Base-by-base conservation (phyloP, 2,797 vertebrate species). In the Gymnoscopelus braueri region DNA sequence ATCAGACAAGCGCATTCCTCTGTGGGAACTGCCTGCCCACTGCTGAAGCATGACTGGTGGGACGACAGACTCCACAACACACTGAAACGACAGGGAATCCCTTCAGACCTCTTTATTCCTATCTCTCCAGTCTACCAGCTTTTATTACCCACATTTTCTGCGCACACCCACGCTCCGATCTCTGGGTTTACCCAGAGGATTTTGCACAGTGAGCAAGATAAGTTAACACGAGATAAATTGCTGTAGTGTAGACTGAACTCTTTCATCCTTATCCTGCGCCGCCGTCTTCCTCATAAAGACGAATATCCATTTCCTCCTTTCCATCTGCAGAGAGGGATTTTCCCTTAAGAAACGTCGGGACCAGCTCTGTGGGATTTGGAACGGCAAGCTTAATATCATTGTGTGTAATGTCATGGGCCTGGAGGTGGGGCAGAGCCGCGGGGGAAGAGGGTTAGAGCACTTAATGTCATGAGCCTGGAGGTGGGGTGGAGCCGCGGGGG, bases 321-420 rank as follows among this genome's bases (percentile, higher is more conserved):
- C 89, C 91, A 67, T 87, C 88, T 86, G 88, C 79, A 83, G 78
- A 82, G 90, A 77, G 65, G 77, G 26, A 84, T 72, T 91, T 91
- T 92, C 83, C 84, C 92, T 83, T 76, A 69, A 72, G 83, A 87
- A 90, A 87, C 68, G 67, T 81, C 91, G 88, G 87, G 85, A 87
- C 90, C 84, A 78, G 85, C 79, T 86, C 66, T 73, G 84, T 84
- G 84, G 84, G 84, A 71, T 82, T 84, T 81, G 91, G 92, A 81
- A 81, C 84, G 74, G 24, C 52, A 83, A 74, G 81, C 63, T 60
- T 19, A 88, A 80, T 39, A 87, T 89, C 72, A 91, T 88, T 86
- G 84, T 90, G 83, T 86, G 84, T 74, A 88, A 85, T 68, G 82
- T 85, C 87, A 83, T 83, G 87, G 79, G 87, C 86, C 87, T 88